Evolutionary conservation across 2,888 invertebrate genomes (phyloP).

Genomic region (Pelosia muscerda): DNA sequence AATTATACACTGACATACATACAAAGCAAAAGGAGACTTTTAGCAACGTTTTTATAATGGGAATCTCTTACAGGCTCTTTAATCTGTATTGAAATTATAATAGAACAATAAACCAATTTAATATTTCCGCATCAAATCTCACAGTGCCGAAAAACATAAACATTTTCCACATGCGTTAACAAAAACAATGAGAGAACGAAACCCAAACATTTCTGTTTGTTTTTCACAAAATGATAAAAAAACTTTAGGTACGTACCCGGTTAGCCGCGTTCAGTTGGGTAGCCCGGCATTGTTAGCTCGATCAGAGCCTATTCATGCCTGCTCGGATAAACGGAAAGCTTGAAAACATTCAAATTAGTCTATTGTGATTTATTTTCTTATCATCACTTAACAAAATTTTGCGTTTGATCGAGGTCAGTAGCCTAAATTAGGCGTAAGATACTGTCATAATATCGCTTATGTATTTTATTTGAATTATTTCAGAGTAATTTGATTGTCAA

Average conservation of each 20-base stretch:
- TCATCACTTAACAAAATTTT: slow-evolving; percentile 64
- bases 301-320: slow-evolving; percentile 75
- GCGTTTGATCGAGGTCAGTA: slow-evolving; percentile 65
- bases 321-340: slow-evolving; percentile 69
- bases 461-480: not conserved
- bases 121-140: slow-evolving; percentile 51
- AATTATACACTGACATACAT: slow-evolving; percentile 30
- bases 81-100: slow-evolving; percentile 36
- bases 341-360: slow-evolving; percentile 82
- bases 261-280: slow-evolving; percentile 67
- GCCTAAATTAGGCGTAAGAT: slow-evolving; percentile 41
- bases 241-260: slow-evolving; percentile 59
- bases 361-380: slow-evolving; percentile 78
- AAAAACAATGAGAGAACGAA: slow-evolving; percentile 74
- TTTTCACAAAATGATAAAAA: slow-evolving; percentile 71
- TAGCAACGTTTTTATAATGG: slow-evolving; percentile 17
- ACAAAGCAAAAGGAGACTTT: slow-evolving; percentile 22
- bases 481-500: too few relatives aligned
- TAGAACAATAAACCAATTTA: slow-evolving; percentile 46
- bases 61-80: slow-evolving; percentile 16
- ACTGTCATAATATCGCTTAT: not conserved
- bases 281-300: slow-evolving; percentile 72
- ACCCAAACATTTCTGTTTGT: slow-evolving; percentile 76
- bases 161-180: slow-evolving; percentile 67
- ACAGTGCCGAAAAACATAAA: slow-evolving; percentile 52